Base-by-base conservation (phyloP, 2,888 invertebrate species). In the Melikaiella ostensackeni region DNA sequence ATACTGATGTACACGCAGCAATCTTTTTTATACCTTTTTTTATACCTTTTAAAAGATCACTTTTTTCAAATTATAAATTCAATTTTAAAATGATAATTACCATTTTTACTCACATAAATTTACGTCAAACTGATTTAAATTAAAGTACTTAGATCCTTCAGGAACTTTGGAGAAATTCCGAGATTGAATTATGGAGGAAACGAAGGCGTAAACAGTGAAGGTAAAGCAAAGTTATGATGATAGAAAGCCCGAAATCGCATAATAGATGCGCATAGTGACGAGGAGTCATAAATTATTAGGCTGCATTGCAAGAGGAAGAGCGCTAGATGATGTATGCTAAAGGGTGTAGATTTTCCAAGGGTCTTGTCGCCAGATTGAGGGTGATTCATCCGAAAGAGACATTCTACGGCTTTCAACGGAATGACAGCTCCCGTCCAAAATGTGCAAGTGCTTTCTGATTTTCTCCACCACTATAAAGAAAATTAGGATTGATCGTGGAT, bases 171-270 rank as follows among this genome's bases (percentile, higher is more conserved):
- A 66, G 46, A 9, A 66, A 66, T 66, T 46, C n/a, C 1, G 27
- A 50, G 42, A n/a, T 38, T 70, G 30, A 50, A 70, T 70, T 70
- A 70, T 70, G 66, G 46, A 46, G 66, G 66, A 50, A 33, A 70
- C n/a, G n/a, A 70, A 70, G 50, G 30, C 70, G 30, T 30, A 70
- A 70, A 70, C 70, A 70, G 50, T 57, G 33, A 70, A 70, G n/a
- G 8, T 50, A 21, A n/a, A 66, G 27, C n/a, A 24, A 57, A 57
- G 13, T 57, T 24, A 57, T 24, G 24, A 57, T 13, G 13, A 66
- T 46, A 66, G 66, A 16, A 27, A 46, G 46, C 27, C 30, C 9
- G 46, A 66, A 50, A 66, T 42, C 27, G 46, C 19, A 66, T 66
- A 46, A 46, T n/a, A n/a, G 66, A 66, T 66, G 66, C 46, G n/a